Evolutionary conservation across 1,140 invertebrate species (phyloP), one percentile per base, ranked within the genome.

Genomic region (Leptinotarsa lineolata): DNA sequence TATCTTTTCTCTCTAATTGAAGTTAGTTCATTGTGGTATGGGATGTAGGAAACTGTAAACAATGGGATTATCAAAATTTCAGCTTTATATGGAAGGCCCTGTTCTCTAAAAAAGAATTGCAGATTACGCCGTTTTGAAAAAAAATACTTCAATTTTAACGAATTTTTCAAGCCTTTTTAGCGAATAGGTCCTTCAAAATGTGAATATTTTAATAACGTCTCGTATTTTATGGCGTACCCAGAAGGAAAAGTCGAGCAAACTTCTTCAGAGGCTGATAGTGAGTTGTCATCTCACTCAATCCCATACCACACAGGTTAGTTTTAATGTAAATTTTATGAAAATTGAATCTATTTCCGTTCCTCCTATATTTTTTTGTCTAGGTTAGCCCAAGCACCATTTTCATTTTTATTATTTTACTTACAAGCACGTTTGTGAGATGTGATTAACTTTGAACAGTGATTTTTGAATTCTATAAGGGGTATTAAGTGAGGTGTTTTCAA

Each of bases 191-290:
- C 15, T 45, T n/a, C 13, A 48, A 68, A 68, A 48, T 68, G 69
- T 71, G 69, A 71, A 68, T 54, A 61, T 60, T 73, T 45, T 58
- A 72, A 54, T 69, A 69, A 69, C 22, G 30, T 45, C n/a, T 30
- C 8, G 44, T 75, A 59, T 72, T 58, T 76, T 77, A 74, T 77
- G 75, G 77, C 82, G 78, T 83, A 84, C 82, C 77, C 83, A 84
- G 83, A 85, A 79, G 78, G 78, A 75, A 85, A 85, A 81, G 80
- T 84, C 77, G 83, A 85, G 82, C 83, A 81, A 78, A 90, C 90
- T 86, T 91, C 90, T 86, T 90, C 91, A 81, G 92, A 92, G 86
- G 92, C 91, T 86, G 93, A 94, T 87, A 92, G 90, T 87, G 91
- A 92, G 88, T 88, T 92, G 84, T 92, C 91, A 85, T 92, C 91